Base-by-base conservation (phyloP, 2,113 vertebrate species). In the Lontra canadensis region DNA sequence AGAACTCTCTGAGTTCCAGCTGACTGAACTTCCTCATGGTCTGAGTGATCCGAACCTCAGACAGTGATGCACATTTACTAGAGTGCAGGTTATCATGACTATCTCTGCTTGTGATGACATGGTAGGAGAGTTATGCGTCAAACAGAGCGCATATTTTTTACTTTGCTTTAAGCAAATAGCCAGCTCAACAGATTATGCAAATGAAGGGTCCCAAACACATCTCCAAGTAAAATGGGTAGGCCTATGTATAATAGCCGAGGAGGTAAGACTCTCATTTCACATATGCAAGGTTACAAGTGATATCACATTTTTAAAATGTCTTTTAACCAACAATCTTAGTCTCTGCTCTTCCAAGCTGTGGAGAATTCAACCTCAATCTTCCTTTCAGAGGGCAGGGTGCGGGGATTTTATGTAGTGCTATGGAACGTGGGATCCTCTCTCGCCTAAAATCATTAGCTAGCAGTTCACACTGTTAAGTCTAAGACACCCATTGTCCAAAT, bases 141-240 rank as follows among this genome's bases (percentile, higher is more conserved):
- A 87, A 82, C 34, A 59, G n/a, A 83, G 52, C 18, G 59, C 39
- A 88, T 10, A 18, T 8, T 14, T 59, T 88, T 47, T 73, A n/a
- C 55, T 88, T 47, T 55, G 84, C 29, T 95, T 67, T 80, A 65
- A 88, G 25, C 55, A 91, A 93, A 93, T 84, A 84, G 39, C 44
- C 39, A 59, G 61, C 78, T 73, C 17, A 87, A 90, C 7, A 79
- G 74, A 88, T 59, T 23, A 23, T 84, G 21, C 21, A 79, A 83
- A 89, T 52, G 6, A 74, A 91, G 65, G 10, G 0, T 87, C 31
- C 80, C 55, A 73, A 78, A 57, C 49, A 73, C 52, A 81, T 65
- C 26, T n/a, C 65, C 21, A 29, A 87, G 12, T 87, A 91, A 52
- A 78, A 95, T 61, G 49, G 47, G 49, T 9, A 20, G 26, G n/a